A percentile compares a stretch with the other conserved stretches of the same genome.
phyloP scores from a whole-genome alignment of 2,113 vertebrate genomes.

The Acrocephalus arundinaceus region DNA sequence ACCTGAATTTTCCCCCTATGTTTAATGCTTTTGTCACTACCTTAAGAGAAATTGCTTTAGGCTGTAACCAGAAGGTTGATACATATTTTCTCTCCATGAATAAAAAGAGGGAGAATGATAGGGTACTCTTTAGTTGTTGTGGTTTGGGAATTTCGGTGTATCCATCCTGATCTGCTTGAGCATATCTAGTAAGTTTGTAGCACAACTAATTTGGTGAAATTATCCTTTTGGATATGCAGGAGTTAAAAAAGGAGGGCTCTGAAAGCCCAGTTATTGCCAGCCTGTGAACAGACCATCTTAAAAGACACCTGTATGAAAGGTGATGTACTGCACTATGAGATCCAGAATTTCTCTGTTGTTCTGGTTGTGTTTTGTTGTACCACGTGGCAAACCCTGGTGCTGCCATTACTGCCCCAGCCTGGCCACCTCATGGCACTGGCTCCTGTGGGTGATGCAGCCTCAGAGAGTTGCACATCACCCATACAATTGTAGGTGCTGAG shows the following conservation, averaged over 20 bases:
- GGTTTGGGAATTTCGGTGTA: not conserved
- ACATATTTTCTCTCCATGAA: not conserved
- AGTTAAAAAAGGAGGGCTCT: not conserved
- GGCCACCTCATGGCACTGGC: fast-evolving
- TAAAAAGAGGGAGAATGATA: not conserved
- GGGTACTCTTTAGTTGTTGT: not conserved
- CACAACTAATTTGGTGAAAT: not conserved
- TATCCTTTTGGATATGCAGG: not conserved
- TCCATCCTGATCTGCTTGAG: not conserved
- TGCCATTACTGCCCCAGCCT: not conserved
- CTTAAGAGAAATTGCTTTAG: not conserved
- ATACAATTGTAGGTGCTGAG: not conserved
- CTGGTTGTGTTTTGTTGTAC: not conserved
- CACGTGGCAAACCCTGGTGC: not conserved
- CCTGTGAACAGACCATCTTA: not conserved
- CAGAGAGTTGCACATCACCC: not conserved
- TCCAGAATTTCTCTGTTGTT: not conserved
- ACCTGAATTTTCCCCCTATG: not conserved
- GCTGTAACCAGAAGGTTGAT: not conserved
- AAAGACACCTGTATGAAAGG: not conserved
- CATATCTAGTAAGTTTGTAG: not conserved
- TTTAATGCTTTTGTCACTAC: not conserved
- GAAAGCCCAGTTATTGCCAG: not conserved
- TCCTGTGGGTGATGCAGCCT: not conserved
- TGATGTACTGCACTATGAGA: not conserved